Evolutionary conservation across 2,797 vertebrate species (phyloP).

Genomic region (Lutjanus campechanus): DNA sequence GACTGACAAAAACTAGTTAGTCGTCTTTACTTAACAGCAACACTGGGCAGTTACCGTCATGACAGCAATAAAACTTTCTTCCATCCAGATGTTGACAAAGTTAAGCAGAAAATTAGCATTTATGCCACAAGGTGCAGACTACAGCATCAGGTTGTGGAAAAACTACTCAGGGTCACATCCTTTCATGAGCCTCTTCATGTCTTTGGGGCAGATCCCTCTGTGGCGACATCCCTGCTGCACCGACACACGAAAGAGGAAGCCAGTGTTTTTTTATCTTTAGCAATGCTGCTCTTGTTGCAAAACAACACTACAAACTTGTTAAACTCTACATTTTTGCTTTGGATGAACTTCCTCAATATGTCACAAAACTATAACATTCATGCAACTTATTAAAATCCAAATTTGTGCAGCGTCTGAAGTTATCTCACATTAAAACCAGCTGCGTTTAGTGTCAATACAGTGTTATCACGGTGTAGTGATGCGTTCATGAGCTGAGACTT

Average conservation of each 20-base stretch:
- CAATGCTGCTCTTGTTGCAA: background rate
- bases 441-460: background rate
- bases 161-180: background rate
- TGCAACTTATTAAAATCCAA: background rate
- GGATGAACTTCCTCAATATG: too few relatives aligned
- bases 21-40: too few relatives aligned
- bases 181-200: background rate
- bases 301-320: background rate
- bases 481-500: background rate
- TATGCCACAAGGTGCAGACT: too few relatives aligned
- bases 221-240: background rate
- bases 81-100: too few relatives aligned
- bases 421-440: too few relatives aligned
- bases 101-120: too few relatives aligned
- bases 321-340: background rate
- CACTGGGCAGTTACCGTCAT: too few relatives aligned
- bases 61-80: too few relatives aligned
- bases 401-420: background rate
- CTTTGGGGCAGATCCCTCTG: background rate
- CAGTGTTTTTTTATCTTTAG: background rate
- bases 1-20: too few relatives aligned
- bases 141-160: too few relatives aligned
- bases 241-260: background rate
- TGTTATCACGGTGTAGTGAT: background rate
- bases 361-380: background rate